Conservation (phyloP, 1,140 invertebrate genomes). For the Dendroctonus ponderosae region DNA sequence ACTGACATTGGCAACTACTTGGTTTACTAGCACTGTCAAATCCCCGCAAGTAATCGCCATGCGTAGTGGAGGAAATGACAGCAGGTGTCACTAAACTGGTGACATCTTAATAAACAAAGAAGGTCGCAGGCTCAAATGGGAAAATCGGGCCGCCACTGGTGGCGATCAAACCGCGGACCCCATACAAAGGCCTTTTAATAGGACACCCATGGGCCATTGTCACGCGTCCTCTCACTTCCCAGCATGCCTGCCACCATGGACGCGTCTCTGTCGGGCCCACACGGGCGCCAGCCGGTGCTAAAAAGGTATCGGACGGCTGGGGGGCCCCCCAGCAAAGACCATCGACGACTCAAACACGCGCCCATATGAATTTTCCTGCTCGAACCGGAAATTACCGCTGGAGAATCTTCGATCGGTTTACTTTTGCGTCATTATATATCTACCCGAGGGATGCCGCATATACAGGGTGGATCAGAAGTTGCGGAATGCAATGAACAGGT, state of each 20-base stretch:
- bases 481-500: no score
- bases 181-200: constrained; percentile 33
- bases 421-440: neutral
- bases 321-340: constrained; percentile 31
- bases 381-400: neutral
- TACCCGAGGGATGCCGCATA: no score
- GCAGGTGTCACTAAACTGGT: no score
- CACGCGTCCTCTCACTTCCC: constrained; percentile 3
- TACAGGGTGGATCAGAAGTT: no score
- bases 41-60: no score
- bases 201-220: constrained; percentile 18
- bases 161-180: constrained; percentile 31
- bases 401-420: neutral
- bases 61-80: no score
- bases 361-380: neutral
- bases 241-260: neutral
- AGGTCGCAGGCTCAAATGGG: neutral
- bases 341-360: neutral
- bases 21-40: no score
- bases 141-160: constrained; percentile 5
- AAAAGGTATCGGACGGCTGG: constrained; percentile 25
- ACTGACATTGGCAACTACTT: no score
- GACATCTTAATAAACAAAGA: no score
- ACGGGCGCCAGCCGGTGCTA: constrained; percentile 16
- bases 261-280: constrained; percentile 7